Evolutionary conservation across 2,797 vertebrate species (phyloP), one percentile per base, ranked within the genome.

Genomic region (Sebastes trivittatus): DNA sequence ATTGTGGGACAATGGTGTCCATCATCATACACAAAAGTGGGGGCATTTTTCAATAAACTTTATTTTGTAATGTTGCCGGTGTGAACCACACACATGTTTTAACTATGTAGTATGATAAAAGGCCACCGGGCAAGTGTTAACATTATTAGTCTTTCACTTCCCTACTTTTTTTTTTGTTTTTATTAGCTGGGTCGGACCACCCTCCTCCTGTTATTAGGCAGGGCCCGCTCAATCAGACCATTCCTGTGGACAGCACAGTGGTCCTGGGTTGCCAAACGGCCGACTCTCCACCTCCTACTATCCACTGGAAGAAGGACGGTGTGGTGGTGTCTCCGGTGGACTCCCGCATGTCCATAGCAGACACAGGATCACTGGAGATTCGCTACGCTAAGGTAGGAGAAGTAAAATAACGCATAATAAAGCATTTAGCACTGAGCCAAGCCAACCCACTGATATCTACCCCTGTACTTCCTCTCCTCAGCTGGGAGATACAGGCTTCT

Each of bases 131-230:
- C n/a, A 72, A 38, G 4, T 38, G 6, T 60, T 22, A 16, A 42
- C 20, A 58, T 25, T 32, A 27, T 38, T n/a, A 32, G 2, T 62
- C 14, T 55, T 60, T 56, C 8, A 42, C 13, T 52, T 60, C 18
- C 3, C 14, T 55, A 2, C 20, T 62, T 75, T 18, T 61, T 42
- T 27, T 64, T 13, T 7, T 27, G 9, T 36, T 58, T 75, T 52
- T 20, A 22, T 32, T 72, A 95, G 97, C 97, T 87, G 97, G 97
- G 80, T 97, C 97, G 30, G 98, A 98, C 86, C 96, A 97, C 56
- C 97, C 97, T 85, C 98, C 98, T 69, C 98, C 98, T 4, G 97
- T 99, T 83, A 99, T 99, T 80, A 96, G 96, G 13, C 98, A 98
- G 85, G 98, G 98, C 72, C 98, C 98, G 7, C 89, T 95, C 86